Evolutionary conservation across 2,113 vertebrate genomes (phyloP).

Genomic region (Eulacestoma nigropectus): DNA sequence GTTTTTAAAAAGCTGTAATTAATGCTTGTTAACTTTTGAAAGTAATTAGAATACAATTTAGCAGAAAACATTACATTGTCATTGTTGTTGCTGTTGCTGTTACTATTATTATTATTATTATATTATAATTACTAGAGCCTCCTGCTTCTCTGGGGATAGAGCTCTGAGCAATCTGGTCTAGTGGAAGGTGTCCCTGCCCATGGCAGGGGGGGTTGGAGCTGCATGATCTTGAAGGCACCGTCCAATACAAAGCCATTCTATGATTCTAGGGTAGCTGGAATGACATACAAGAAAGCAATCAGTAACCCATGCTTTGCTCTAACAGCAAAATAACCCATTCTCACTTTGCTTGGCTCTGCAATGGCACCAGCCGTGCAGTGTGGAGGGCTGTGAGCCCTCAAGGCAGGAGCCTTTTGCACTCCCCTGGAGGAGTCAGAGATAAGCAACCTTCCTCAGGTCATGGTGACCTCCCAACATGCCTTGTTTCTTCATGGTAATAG

Average conservation of each 20-base stretch:
- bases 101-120: background rate
- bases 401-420: no score
- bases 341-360: background rate
- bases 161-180: background rate
- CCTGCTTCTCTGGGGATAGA: background rate
- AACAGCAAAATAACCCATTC: background rate
- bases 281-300: background rate
- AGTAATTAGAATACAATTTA: background rate
- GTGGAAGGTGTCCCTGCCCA: background rate
- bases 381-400: no score
- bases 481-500: no score
- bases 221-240: background rate
- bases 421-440: no score
- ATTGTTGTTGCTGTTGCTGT: background rate
- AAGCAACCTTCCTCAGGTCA: no score
- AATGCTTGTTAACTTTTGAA: background rate
- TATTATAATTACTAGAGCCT: background rate
- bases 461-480: no score
- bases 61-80: background rate
- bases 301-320: background rate
- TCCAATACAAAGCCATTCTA: background rate
- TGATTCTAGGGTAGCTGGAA: background rate
- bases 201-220: background rate
- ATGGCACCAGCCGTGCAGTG: background rate
- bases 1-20: background rate